phyloP scores from a whole-genome alignment of 2,888 invertebrate species.

The Drosophila phalerata region DNA sequence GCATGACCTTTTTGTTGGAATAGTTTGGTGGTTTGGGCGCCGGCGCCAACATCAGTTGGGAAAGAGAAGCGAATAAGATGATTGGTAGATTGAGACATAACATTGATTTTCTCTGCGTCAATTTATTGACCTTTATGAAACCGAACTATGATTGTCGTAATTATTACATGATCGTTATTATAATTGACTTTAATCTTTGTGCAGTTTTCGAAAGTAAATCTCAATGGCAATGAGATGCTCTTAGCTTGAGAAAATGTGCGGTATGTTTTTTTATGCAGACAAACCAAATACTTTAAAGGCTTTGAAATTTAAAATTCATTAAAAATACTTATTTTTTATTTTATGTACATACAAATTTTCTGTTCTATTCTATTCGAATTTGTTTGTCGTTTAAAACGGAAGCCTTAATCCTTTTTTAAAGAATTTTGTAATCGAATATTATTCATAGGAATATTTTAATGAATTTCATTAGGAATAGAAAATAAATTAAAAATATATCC shows the following conservation, averaged over 20 bases:
- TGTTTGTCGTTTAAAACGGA: too few relatives aligned
- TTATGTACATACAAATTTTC: too few relatives aligned
- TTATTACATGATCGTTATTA: slow-evolving; percentile 27
- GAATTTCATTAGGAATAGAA: too few relatives aligned
- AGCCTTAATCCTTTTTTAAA: too few relatives aligned
- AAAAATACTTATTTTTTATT: neutral
- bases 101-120: slow-evolving; percentile 22
- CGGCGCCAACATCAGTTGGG: slow-evolving; percentile 9
- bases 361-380: too few relatives aligned
- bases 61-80: slow-evolving; percentile 30
- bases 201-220: slow-evolving; percentile 41
- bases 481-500: too few relatives aligned
- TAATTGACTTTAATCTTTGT: slow-evolving; percentile 35
- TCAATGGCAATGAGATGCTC: slow-evolving; percentile 29
- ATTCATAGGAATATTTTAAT: too few relatives aligned
- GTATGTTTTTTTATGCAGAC: neutral
- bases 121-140: slow-evolving; percentile 48
- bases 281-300: neutral
- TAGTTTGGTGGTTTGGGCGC: slow-evolving; percentile 10
- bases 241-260: slow-evolving; percentile 12
- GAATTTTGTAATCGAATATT: too few relatives aligned
- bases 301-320: neutral
- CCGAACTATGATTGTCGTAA: slow-evolving; percentile 46
- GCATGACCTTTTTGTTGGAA: slow-evolving; percentile 81
- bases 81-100: slow-evolving; percentile 42